Evolutionary conservation across 2,113 vertebrate species (phyloP), one percentile per base, ranked within the genome.

Genomic region (Ceyx cyanopectus): DNA sequence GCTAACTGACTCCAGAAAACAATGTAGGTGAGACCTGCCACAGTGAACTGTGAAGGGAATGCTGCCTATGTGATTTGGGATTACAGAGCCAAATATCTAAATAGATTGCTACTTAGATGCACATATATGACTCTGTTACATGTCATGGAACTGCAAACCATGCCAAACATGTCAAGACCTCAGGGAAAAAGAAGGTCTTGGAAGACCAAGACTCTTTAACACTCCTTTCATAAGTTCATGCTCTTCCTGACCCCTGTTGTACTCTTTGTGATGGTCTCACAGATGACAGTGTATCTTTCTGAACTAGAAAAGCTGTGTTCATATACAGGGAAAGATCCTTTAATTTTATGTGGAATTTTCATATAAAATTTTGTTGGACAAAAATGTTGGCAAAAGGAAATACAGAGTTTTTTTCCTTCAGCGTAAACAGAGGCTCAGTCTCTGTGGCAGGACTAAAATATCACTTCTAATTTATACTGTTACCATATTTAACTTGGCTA

Each of bases 51-150:
- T 17, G 30, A 51, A 86, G 34, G 51, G 70, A 69, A 7, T n/a
- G 8, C 6, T 69, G 5, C 7, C 10, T 18, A 5, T 1, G 0
- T 15, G 29, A 30, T 77, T 68, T 6, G 24, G 27, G 13, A 14
- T 20, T 85, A 51, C 9, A 66, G 5, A 74, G 8, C 2, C 8
- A 57, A 83, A 5, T 5, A 2, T 85, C 7, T 30, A 8, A 30
- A 48, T 2, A 5, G 5, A 23, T 54, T 12, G 10, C 14, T 37
- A 66, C 41, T 60, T 46, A 66, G 41, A 66, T 30, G 4, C 45
- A 7, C 14, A 4, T 18, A 4, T 29, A 8, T 30, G 11, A 41
- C 51, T 65, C 3, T 56, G 14, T n/a, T 53, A 12, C 20, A 7
- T 18, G 22, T n/a, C 22, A 46, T 17, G 14, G 12, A 19, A 54